Base-by-base conservation (phyloP, 2,113 vertebrate genomes). In the Aramus guarauna region DNA sequence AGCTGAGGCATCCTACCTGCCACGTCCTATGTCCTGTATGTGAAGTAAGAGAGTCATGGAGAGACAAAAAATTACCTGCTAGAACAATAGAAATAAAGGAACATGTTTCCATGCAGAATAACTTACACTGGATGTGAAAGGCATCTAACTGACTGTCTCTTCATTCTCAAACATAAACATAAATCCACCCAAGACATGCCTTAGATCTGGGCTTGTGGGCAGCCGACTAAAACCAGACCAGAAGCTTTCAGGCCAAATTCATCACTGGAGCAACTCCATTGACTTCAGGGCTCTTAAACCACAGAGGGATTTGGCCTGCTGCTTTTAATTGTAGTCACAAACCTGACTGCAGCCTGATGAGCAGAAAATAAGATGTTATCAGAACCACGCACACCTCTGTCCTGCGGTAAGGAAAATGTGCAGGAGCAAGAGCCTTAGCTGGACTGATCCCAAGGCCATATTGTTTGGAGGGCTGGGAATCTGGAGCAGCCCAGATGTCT, bases 271-370 rank as follows among this genome's bases (percentile, higher is more conserved):
- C 18, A 79, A 88, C 48, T 85, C 39, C 36, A 52, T 13, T 87
- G 75, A 88, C 73, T 84, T 77, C 15, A 47, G 34, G 6, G 48
- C 30, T 90, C 50, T 73, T 86, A 91, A 78, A 88, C 2, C 4
- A 1, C 52, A 64, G n/a, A 91, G 36, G 23, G 26, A 88, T 64
- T 64, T 62, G 52, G 43, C 58, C 52, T 64, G 34, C 27, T 91
- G 75, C 45, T 88, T 91, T 96, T 90, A 92, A 88, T 15, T 62
- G 88, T 82, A 89, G 69, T 71, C 64, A 92, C 60, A 95, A 92
- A 78, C 56, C 26, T 37, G 81, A 72, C 29, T 36, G 24, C 64
- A 90, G 47, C 47, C 69, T 68, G 85, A 93, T 78, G 66, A 88
- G 36, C 39, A 90, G 77, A 93, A 83, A 94, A 92, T 36, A 79